Conservation (phyloP, 2,113 vertebrate genomes). For the Gulo gulo region DNA sequence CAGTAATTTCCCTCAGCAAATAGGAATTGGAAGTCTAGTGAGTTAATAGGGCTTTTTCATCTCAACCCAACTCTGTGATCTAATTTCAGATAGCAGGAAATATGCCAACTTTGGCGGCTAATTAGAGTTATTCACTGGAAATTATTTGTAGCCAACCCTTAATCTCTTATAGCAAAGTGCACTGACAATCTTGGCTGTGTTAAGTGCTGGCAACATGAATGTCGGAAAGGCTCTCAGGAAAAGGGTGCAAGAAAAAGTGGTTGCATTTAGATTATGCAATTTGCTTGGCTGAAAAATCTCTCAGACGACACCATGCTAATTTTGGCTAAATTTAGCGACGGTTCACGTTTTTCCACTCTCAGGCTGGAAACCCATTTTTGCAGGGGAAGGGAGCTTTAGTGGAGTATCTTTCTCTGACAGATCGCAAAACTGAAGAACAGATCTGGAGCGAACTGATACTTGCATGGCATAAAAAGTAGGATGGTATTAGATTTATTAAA, state of each 20-base stretch:
- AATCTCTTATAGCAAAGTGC: slow-evolving; percentile 78
- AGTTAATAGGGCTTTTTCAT: slow-evolving; percentile 83
- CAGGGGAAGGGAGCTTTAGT: neutral
- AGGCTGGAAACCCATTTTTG: neutral
- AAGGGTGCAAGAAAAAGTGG: neutral
- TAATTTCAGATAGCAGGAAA: slow-evolving; percentile 87
- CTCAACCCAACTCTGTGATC: slow-evolving; percentile 82
- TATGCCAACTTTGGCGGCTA: slow-evolving; percentile 82
- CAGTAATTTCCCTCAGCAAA: slow-evolving; percentile 81
- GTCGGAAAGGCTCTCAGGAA: slow-evolving; percentile 54
- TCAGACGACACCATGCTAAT: slow-evolving; percentile 39
- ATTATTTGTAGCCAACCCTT: slow-evolving; percentile 83
- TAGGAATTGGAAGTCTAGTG: slow-evolving; percentile 79
- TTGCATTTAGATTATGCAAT: slow-evolving; percentile 65
- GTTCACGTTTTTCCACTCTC: slow-evolving; percentile 4
- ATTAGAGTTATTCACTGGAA: slow-evolving; percentile 84
- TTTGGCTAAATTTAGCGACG: slow-evolving; percentile 61
- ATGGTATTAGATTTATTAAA: slow-evolving; percentile 8
- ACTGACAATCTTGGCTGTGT: slow-evolving; percentile 66
- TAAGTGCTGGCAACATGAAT: slow-evolving; percentile 60
- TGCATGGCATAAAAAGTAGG: slow-evolving; percentile 52
- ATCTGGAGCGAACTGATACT: neutral
- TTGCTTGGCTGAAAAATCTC: slow-evolving; percentile 70
- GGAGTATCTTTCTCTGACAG: neutral
- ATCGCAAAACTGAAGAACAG: slow-evolving; percentile 49